A percentile compares a stretch with the other conserved stretches of the same genome.
phyloP scores from a whole-genome alignment of 2,888 invertebrate genomes.

The Calephelis perditalis region DNA sequence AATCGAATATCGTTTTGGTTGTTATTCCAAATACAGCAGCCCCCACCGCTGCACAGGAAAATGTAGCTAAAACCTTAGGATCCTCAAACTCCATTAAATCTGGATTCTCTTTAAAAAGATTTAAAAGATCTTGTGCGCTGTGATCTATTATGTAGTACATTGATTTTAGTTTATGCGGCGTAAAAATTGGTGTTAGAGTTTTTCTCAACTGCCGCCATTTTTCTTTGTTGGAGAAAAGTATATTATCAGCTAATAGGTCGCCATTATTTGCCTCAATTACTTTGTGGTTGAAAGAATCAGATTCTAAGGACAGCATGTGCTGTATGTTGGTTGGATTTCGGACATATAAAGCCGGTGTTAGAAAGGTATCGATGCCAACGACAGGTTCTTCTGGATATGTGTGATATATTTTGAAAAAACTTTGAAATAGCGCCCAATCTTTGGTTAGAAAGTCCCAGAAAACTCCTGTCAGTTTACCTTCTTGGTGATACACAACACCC shows the following conservation, averaged over 20 bases:
- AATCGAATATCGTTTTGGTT: conserved; percentile 41
- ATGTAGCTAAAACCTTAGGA: conserved; percentile 32
- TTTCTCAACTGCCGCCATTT: conserved; percentile 41
- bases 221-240: conserved; percentile 34
- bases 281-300: conserved; percentile 35
- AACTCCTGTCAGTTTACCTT: conserved; percentile 40
- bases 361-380: conserved; percentile 39
- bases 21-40: conserved; percentile 50
- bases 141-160: conserved; percentile 43
- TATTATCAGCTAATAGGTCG: conserved; percentile 33
- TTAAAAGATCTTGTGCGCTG: conserved; percentile 36
- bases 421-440: conserved; percentile 41
- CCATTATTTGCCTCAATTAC: conserved; percentile 27
- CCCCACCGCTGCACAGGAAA: conserved; percentile 38
- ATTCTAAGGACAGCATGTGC: conserved; percentile 34
- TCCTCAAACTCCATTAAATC: conserved; percentile 33
- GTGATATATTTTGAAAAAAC: conserved; percentile 42
- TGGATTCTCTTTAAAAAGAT: conserved; percentile 38
- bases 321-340: conserved; percentile 36
- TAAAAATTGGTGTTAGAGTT: conserved; percentile 43
- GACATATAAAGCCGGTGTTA: conserved; percentile 33
- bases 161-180: conserved; percentile 40
- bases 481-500: conserved; percentile 41
- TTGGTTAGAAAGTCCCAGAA: conserved; percentile 40
- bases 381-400: conserved; percentile 42